Evolutionary conservation across 2,797 vertebrate genomes (phyloP).

Genomic region (Simalia tracyae): DNA sequence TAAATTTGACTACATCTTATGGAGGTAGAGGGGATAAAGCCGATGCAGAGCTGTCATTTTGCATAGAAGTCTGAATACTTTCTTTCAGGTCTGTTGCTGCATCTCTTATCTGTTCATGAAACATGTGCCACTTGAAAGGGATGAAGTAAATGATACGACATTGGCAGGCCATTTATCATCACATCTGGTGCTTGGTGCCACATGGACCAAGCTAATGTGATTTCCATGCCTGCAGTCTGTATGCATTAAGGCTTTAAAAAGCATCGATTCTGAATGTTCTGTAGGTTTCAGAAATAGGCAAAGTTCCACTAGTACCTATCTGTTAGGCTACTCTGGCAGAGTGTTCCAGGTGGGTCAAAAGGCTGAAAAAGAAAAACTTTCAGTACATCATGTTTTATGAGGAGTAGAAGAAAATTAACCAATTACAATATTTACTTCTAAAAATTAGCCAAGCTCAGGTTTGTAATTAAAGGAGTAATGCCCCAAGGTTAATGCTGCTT

Average conservation of each 20-base stretch:
- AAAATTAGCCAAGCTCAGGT: not conserved
- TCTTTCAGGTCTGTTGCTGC: not conserved
- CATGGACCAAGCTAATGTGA: not conserved
- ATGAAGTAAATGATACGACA: not conserved
- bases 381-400: not conserved
- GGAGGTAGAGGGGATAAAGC: not conserved
- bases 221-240: not conserved
- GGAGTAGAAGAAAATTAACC: conserved; percentile 10
- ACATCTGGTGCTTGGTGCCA: not conserved
- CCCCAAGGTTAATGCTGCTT: conserved; percentile 27
- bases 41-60: not conserved
- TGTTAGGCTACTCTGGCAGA: not conserved
- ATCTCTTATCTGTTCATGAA: rapidly evolving
- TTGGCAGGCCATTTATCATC: not conserved
- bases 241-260: not conserved
- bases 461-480: conserved; percentile 19
- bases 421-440: not conserved
- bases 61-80: not conserved
- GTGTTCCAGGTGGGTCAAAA: conserved; percentile 8
- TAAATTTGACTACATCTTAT: not conserved
- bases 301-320: not conserved
- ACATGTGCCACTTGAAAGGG: conserved; percentile 12
- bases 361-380: conserved; percentile 10
- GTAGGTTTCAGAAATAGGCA: not conserved
- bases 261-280: not conserved